Conservation (phyloP, 2,113 vertebrate species). For the Oryzias woworae region DNA sequence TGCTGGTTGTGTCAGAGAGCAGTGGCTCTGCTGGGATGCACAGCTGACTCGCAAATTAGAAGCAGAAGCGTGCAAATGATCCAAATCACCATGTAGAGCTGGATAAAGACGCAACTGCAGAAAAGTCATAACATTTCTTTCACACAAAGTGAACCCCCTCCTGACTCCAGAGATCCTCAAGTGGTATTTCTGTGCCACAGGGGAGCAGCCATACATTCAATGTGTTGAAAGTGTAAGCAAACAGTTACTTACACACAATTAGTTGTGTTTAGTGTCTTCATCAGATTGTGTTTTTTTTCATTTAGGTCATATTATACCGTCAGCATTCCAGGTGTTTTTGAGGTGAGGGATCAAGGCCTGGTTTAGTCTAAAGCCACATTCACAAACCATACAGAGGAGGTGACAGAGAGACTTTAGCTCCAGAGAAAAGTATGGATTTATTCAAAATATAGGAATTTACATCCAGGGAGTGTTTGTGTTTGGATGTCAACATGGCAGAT, state of each 20-base stretch:
- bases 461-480: no score
- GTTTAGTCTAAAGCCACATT: no score
- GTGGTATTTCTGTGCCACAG: background rate
- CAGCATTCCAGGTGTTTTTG: background rate
- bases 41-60: conserved; percentile 31
- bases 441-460: no score
- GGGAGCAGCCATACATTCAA: conserved; percentile 1
- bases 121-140: conserved; percentile 34
- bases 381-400: background rate
- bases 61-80: conserved; percentile 33
- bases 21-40: conserved; percentile 24
- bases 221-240: conserved; percentile 9
- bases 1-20: conserved; percentile 14
- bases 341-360: no score
- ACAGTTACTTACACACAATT: conserved; percentile 1
- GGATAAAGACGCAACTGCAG: conserved; percentile 17
- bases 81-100: conserved; percentile 15
- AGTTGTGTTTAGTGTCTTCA: conserved; percentile 1
- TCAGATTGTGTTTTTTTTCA: background rate
- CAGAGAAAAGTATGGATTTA: no score
- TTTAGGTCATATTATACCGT: background rate
- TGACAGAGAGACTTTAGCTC: background rate
- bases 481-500: no score
- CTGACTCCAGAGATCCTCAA: conserved; percentile 13
- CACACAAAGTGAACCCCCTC: conserved; percentile 9